Conservation (phyloP, 2,797 vertebrate genomes). For the Glyptemys insculpta region DNA sequence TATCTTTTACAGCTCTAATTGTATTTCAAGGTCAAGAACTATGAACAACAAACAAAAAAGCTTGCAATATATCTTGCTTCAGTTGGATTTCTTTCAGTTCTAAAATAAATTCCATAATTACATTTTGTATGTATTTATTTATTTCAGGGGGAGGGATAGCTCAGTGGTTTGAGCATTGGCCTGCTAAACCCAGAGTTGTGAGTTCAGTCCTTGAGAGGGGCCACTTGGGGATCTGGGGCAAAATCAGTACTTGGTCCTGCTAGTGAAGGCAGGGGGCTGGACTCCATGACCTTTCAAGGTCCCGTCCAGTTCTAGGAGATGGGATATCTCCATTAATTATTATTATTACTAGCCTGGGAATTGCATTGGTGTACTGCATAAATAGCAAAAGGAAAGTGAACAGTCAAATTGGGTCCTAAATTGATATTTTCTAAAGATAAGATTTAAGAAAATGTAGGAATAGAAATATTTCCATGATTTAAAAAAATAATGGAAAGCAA, state of each 20-base stretch:
- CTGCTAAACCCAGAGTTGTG: too few species aligned
- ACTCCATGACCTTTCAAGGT: too few species aligned
- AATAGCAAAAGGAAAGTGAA: background rate
- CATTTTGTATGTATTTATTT: background rate
- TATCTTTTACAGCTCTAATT: background rate
- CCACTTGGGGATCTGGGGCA: too few species aligned
- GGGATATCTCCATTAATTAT: too few species aligned
- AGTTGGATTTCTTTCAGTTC: background rate
- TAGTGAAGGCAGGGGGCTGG: too few species aligned
- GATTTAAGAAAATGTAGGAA: background rate
- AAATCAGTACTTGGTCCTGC: too few species aligned
- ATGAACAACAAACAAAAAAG: background rate
- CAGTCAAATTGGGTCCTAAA: background rate
- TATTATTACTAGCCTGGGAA: background rate
- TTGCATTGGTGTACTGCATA: background rate
- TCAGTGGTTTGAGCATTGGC: too few species aligned
- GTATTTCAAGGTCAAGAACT: background rate
- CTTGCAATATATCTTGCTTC: background rate
- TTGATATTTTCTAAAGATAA: accelerated
- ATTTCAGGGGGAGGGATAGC: too few species aligned
- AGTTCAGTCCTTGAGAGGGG: too few species aligned
- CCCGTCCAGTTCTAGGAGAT: too few species aligned
- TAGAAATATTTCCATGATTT: background rate
- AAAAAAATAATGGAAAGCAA: background rate
- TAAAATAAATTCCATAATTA: background rate